Percentiles rank a stretch among this genome's conserved stretches.
Evolutionary conservation across 2,888 invertebrate genomes (phyloP).

Genomic region (Chymomyza caudatula): DNA sequence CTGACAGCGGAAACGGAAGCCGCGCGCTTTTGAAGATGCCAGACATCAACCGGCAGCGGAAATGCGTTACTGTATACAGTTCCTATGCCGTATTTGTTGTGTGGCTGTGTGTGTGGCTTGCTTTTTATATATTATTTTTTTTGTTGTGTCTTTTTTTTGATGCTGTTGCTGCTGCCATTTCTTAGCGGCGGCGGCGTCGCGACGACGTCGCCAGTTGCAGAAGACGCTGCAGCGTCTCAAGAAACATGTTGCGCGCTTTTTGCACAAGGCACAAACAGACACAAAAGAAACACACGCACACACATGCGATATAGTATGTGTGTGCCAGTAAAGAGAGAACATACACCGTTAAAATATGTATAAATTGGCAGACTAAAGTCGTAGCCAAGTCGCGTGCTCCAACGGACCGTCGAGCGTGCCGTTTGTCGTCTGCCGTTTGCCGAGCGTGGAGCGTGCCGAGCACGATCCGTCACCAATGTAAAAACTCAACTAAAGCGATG

Average conservation of each 20-base stretch:
- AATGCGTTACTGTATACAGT: conserved; percentile 36
- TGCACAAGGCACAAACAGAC: conserved; percentile 1
- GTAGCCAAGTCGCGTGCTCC: conserved; percentile 3
- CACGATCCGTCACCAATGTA: conserved; percentile 79
- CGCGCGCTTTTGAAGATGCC: conserved; percentile 28
- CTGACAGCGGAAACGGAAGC: conserved; percentile 57
- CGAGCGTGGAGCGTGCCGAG: conserved; percentile 55
- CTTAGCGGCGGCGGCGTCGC: conserved; percentile 30
- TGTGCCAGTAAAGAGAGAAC: background rate
- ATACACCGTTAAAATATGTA: conserved; percentile 1
- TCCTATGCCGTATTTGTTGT: conserved; percentile 22
- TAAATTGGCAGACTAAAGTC: conserved; percentile 23
- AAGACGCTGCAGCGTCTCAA: conserved; percentile 64
- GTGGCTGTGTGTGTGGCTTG: background rate
- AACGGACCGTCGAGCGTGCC: conserved; percentile 32
- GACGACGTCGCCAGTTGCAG: conserved; percentile 28
- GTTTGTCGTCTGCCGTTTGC: conserved; percentile 32
- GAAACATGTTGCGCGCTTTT: conserved; percentile 64
- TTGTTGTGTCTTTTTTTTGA: conserved; percentile 19
- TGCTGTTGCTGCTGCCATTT: conserved; percentile 42
- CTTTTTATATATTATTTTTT: conserved; percentile 9
- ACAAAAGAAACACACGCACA: conserved; percentile 61
- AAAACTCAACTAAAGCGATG: conserved; percentile 79
- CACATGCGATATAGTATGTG: background rate
- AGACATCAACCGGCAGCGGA: conserved; percentile 27